Evolutionary conservation across 2,888 invertebrate genomes (phyloP).

Genomic region (Leptura quadrifasciata): DNA sequence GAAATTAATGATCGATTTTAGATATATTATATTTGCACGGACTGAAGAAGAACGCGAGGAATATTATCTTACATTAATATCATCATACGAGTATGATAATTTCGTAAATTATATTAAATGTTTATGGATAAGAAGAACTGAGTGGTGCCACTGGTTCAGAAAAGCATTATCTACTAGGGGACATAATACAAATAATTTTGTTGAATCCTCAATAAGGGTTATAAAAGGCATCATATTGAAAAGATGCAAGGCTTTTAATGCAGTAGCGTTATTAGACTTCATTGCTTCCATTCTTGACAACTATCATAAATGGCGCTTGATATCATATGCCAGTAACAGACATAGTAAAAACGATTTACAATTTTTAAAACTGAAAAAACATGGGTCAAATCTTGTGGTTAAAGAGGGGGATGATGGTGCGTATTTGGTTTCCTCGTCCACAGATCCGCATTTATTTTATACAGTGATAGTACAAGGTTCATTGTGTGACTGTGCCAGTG

Average conservation of each 20-base stretch:
- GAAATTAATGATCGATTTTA: background rate
- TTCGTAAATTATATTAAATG: background rate
- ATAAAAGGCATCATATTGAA: background rate
- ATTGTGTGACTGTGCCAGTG: conserved; percentile 9
- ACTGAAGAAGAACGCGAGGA: conserved; percentile 4
- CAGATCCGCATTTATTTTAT: conserved; percentile 13
- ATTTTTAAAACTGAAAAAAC: too few relatives aligned
- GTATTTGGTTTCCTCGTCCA: too few relatives aligned
- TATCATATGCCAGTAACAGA: too few relatives aligned
- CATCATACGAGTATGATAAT: background rate
- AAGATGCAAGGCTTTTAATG: conserved; percentile 7
- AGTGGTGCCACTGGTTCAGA: background rate
- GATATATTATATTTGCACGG: background rate
- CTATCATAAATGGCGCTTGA: too few relatives aligned
- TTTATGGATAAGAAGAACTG: background rate
- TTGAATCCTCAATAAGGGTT: background rate
- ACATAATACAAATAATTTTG: background rate
- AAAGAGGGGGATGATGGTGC: too few relatives aligned
- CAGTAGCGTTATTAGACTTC: background rate
- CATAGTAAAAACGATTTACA: too few relatives aligned
- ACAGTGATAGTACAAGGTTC: conserved; percentile 8
- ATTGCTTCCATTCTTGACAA: too few relatives aligned
- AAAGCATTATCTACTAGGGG: background rate
- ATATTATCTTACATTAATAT: background rate
- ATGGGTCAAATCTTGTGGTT: too few relatives aligned